phyloP scores from a whole-genome alignment of 2,888 invertebrate genomes.

The Brachynemurus nebulosus region DNA sequence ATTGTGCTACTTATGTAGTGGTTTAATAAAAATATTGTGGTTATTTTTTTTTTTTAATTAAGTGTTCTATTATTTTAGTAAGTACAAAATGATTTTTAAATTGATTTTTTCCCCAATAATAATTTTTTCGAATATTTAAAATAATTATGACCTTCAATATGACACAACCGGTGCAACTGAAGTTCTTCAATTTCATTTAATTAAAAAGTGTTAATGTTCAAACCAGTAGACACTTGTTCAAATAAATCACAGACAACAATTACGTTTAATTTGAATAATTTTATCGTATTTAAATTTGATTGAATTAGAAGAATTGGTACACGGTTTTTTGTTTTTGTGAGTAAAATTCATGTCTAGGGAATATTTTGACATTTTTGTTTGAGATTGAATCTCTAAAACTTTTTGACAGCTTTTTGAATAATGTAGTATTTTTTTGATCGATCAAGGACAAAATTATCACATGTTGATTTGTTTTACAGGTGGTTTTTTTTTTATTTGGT shows the following conservation, averaged over 20 bases:
- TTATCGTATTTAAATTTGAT: too few species aligned
- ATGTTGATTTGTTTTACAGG: constrained; percentile 10
- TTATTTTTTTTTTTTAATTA: constrained; percentile 19
- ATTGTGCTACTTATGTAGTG: constrained; percentile 26
- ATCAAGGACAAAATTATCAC: neutral
- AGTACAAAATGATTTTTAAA: constrained; percentile 14
- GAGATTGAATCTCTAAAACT: neutral
- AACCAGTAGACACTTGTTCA: neutral
- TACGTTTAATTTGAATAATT: too few species aligned
- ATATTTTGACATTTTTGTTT: neutral
- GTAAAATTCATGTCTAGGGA: neutral
- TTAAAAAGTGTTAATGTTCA: neutral
- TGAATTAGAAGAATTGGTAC: too few species aligned
- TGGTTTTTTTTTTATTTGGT: constrained; percentile 9
- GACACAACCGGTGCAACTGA: constrained; percentile 1
- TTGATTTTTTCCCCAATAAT: neutral
- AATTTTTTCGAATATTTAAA: neutral
- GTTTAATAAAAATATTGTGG: constrained; percentile 20
- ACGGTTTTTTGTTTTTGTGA: too few species aligned
- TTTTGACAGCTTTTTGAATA: neutral
- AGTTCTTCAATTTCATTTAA: neutral
- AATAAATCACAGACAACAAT: too few species aligned
- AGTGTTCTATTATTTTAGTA: constrained; percentile 19
- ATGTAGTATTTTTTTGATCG: neutral
- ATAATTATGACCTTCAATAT: neutral